Base-by-base conservation (phyloP, 2,113 vertebrate species). In the Poicephalus meyeri region DNA sequence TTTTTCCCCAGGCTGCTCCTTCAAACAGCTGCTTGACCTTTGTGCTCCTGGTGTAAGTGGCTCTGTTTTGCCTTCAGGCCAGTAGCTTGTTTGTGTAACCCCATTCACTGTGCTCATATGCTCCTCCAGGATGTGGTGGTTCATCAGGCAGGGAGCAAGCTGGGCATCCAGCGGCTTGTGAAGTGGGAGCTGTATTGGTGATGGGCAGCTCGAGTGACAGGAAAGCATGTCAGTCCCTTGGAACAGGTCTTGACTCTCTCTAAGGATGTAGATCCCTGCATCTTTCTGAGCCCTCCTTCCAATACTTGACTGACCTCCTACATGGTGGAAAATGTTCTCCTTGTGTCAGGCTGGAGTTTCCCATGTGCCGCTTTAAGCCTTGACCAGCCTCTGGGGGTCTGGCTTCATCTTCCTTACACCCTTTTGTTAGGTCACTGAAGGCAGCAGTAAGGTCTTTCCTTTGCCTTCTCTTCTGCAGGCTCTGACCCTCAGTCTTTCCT, bases 281-380 rank as follows among this genome's bases (percentile, higher is more conserved):
- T 9, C 4, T 19, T 60, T 41, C 31, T 60, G 49, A 28, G 42
- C 69, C 19, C 37, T 89, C 11, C 46, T 81, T 39, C n/a, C 35
- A 25, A 4, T n/a, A 14, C 8, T 12, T 53, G 39, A 47, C 26
- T 53, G 47, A 50, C 26, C 11, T 86, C 61, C 16, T 25, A 76
- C 1, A 0, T 49, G 53, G 6, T 44, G 60, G 63, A 47, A 49
- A 71, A 20, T 0, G 0, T 44, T 63, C 33, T 68, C 25, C 35
- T 60, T 50, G 42, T 58, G 46, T 55, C 55, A 19, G 20, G 56
- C 33, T 72, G 80, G 44, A 64, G 5, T 72, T 35, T 72, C 13
- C 33, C 26, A 10, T 11, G 17, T 70, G 53, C 44, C 64, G 66
- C 16, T 25, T 31, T 13, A 23, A 66, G 35, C 24, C 56, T 33